Percentiles rank a stretch among this genome's conserved stretches.
These are phyloP conservation scores for Caenorhabditis tropicalis DNA, from an alignment of 1,140 invertebrate genomes.

Conservation along the genomic window DNA sequence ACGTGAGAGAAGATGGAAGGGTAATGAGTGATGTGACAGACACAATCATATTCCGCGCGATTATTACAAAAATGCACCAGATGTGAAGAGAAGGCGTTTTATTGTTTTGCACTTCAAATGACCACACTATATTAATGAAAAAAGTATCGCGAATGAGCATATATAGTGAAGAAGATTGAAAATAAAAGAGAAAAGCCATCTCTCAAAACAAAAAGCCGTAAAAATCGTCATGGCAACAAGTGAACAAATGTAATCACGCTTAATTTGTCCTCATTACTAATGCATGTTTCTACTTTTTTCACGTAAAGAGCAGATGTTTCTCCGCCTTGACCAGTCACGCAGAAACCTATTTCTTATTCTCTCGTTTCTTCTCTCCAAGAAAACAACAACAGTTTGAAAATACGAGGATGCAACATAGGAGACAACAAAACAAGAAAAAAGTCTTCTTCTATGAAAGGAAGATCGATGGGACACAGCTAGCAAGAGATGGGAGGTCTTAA, in stretches of 20 bases:
- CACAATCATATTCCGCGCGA: background rate
- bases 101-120: constrained; percentile 32
- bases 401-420: background rate
- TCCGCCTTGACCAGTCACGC: background rate
- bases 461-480: constrained; percentile 7
- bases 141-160: too few relatives aligned
- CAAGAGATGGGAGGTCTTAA: background rate
- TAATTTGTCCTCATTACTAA: background rate
- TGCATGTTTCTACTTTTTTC: background rate
- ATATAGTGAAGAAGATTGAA: background rate
- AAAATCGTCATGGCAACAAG: background rate
- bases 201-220: background rate
- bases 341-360: background rate
- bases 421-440: background rate
- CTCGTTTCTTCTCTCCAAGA: background rate
- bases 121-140: too few relatives aligned
- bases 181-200: background rate
- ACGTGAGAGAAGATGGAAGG: background rate
- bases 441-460: background rate
- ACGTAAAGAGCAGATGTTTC: background rate
- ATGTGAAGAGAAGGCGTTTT: background rate
- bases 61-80: constrained; percentile 40
- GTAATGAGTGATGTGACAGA: constrained; percentile 39
- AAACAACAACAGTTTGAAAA: constrained; percentile 7
- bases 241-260: background rate